phyloP scores from a whole-genome alignment of 2,888 invertebrate genomes.

The Entomobrya multifasciata region DNA sequence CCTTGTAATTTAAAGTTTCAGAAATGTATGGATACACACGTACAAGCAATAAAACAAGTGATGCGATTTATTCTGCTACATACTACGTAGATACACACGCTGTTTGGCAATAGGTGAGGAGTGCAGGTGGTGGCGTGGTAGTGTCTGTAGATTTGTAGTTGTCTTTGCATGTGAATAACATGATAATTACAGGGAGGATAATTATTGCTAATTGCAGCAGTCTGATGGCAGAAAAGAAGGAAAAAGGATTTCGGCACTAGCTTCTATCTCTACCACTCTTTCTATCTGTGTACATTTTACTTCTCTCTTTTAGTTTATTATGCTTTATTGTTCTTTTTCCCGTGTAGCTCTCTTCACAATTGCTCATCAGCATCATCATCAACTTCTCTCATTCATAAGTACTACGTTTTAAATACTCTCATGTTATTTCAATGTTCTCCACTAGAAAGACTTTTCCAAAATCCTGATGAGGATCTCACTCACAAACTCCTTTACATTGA shows the following conservation, averaged over 20 bases:
- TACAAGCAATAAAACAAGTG: conserved; percentile 16
- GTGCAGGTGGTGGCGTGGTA: conserved; percentile 58
- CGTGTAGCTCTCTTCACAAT: conserved; percentile 42
- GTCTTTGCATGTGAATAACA: conserved; percentile 73
- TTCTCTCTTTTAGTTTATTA: conserved; percentile 36
- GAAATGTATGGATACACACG: not conserved
- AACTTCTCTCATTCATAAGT: not conserved
- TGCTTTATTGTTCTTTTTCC: conserved; percentile 45
- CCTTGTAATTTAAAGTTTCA: conserved; percentile 25
- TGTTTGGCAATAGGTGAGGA: conserved; percentile 50
- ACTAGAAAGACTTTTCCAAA: conserved; percentile 12
- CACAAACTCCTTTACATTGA: not conserved
- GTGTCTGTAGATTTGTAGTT: conserved; percentile 61
- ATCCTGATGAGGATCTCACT: not conserved
- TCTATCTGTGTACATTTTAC: not conserved
- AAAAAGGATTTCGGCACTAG: conserved; percentile 39
- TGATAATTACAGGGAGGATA: conserved; percentile 72
- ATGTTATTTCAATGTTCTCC: not conserved
- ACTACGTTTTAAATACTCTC: conserved; percentile 29
- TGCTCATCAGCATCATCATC: conserved; percentile 20
- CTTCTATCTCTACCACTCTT: not conserved
- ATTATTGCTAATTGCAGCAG: conserved; percentile 73
- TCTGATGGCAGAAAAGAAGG: conserved; percentile 40
- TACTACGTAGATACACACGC: not conserved
- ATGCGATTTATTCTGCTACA: conserved; percentile 7